Evolutionary conservation across 2,888 invertebrate genomes (phyloP), one percentile per base, ranked within the genome.

Genomic region (Desoria tigrina): DNA sequence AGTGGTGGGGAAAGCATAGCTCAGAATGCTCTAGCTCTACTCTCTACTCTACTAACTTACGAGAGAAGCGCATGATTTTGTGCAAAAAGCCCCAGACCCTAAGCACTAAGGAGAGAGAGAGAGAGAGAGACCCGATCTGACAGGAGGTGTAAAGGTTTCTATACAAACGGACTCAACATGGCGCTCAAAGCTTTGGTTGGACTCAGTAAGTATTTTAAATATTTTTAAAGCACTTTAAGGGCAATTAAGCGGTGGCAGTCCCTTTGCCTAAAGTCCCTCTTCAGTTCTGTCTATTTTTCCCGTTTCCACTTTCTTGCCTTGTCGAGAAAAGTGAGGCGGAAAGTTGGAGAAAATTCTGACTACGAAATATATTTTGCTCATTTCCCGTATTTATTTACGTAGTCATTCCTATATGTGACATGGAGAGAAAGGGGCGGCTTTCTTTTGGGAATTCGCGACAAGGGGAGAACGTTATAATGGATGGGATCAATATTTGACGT

Each of bases 141-240:
- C n/a, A 45, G 21, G 45, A 45, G 45, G 45, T 45, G 45, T 16
- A 45, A 45, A 45, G 45, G 45, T 45, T 21, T 45, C 28, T 54
- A 54, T 6, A 7, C 21, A 51, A 23, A 23, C 28, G 51, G 23
- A 51, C 51, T 62, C 84, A 87, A 85, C 83, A 92, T 92, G 91
- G 90, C 91, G 84, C 85, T 92, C 79, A 92, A 92, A 85, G 87
- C 86, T 80, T 86, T 88, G 81, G 91, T 92, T 79, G 91, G 91
- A 74, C 89, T 89, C 84, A 92, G 91, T 91, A 83, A 90, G 90
- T 90, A n/a, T 79, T 65, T 53, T 66, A 50, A 51, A 45, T 45
- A 45, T 45, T 21, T 9, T 45, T 45, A 6, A 9, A 45, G 16
- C 32, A 32, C 6, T 32, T 4, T 32, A 32, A 32, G 32, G 32